These are phyloP conservation scores for Sinonovacula constricta DNA, from an alignment of 1,140 invertebrate genomes.

Conservation along the genomic window DNA sequence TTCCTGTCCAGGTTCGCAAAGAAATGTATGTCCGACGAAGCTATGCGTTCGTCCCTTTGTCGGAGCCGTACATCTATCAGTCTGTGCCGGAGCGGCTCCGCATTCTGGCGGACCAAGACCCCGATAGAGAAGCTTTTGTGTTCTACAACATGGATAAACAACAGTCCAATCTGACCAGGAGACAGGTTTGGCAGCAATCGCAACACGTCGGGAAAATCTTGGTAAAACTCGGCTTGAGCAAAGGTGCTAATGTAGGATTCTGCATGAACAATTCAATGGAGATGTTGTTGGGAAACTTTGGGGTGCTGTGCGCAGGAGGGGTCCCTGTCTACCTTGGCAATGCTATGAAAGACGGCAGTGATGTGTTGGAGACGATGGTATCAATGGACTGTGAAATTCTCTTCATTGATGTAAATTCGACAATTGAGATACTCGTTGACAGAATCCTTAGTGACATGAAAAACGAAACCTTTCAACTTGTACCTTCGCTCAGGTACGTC, in stretches of 20 bases:
- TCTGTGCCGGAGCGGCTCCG: constrained; percentile 22
- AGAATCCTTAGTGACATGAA: neutral
- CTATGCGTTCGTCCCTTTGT: neutral
- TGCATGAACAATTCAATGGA: constrained; percentile 48
- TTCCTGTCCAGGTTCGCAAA: too few species aligned
- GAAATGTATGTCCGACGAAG: too few species aligned
- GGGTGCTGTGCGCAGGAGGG: constrained; percentile 25
- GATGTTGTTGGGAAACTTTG: constrained; percentile 10
- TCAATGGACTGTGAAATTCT: constrained; percentile 16
- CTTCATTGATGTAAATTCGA: constrained; percentile 24
- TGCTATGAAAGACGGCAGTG: constrained; percentile 46
- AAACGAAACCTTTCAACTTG: neutral
- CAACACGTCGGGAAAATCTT: constrained; percentile 1
- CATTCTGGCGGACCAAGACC: constrained; percentile 19
- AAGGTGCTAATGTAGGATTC: constrained; percentile 22
- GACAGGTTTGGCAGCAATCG: constrained; percentile 19
- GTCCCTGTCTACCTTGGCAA: constrained; percentile 19
- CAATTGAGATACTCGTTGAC: neutral
- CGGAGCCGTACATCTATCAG: constrained; percentile 26
- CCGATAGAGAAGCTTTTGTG: constrained; percentile 34
- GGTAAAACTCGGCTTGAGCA: constrained; percentile 25
- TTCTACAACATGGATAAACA: constrained; percentile 16
- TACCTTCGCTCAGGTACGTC: constrained; percentile 6
- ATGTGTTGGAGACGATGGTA: constrained; percentile 26
- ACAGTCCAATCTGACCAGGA: constrained; percentile 6